Evolutionary conservation across 1,140 invertebrate genomes (phyloP).

Genomic region (Aphelenchoides fujianensis): DNA sequence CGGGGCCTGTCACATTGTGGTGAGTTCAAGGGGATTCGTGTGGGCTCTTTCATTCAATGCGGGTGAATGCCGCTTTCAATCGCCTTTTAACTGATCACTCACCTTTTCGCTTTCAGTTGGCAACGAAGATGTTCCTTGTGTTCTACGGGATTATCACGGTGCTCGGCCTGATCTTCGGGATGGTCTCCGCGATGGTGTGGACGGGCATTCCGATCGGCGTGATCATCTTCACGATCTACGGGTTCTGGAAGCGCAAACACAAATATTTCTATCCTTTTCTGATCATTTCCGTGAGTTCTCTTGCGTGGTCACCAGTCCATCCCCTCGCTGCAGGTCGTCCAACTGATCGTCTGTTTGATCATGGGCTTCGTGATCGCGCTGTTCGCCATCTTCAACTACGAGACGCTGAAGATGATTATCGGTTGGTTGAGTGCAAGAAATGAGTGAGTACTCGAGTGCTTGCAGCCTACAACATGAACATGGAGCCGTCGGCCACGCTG

Average conservation of each 20-base stretch:
- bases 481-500: slow-evolving; percentile 27
- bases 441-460: background rate
- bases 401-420: slow-evolving; percentile 43
- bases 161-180: slow-evolving; percentile 48
- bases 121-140: slow-evolving; percentile 49
- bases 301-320: background rate
- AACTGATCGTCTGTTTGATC: slow-evolving; percentile 48
- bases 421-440: slow-evolving; percentile 32
- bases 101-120: slow-evolving; percentile 36
- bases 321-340: slow-evolving; percentile 39
- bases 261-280: slow-evolving; percentile 53
- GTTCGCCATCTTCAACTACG: slow-evolving; percentile 48
- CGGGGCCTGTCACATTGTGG: slow-evolving; percentile 46
- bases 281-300: slow-evolving; percentile 47
- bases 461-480: slow-evolving; percentile 29
- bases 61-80: too few relatives aligned
- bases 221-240: slow-evolving; percentile 42
- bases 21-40: too few relatives aligned
- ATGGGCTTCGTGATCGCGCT: slow-evolving; percentile 40
- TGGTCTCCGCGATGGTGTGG: slow-evolving; percentile 50
- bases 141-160: slow-evolving; percentile 41
- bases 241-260: slow-evolving; percentile 40
- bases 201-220: slow-evolving; percentile 43
- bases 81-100: slow-evolving; percentile 16
- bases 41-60: too few relatives aligned